Evolutionary conservation across 2,888 invertebrate species (phyloP), one percentile per base, ranked within the genome.

Genomic region (Tridacna crocea): DNA sequence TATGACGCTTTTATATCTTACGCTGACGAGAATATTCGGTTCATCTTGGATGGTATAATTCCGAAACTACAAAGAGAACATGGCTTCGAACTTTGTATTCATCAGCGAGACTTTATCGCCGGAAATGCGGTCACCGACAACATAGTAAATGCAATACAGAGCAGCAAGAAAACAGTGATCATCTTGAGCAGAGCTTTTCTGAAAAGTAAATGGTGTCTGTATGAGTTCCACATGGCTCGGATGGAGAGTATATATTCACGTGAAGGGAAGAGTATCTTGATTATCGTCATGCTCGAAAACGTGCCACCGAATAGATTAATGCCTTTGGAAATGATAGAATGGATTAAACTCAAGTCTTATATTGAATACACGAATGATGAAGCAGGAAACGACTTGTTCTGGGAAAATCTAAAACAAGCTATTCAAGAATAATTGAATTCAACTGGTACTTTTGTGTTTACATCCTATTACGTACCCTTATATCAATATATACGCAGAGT

Each of bases 221-320:
- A 87, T 63, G 91, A 91, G 77, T 86, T 90, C 24, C 83, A 88
- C 27, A 88, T 88, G 80, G 88, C 90, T 1, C 48, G 83, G 60
- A 84, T 88, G 87, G 88, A 88, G 65, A 83, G 84, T 70, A 83
- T 86, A 6, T 86, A 82, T 55, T 75, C 80, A 0, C 55, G 82
- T 46, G 68, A 68, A 13, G 68, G 68, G 6, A 46, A 47, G 19
- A 27, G 68, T 19, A 46, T n/a, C n/a, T 17, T 68, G 46, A 47
- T 68, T 19, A 47, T 68, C n/a, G 68, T 68, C 12, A 72, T 72
- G 58, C 51, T 72, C 10, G 51, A 55, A 24, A 26, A 22, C 51
- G 22, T 55, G 55, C 55, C 58, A 17, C 72, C 72, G 2, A 55
- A 55, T 24, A 55, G 24, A 8, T n/a, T 55, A 17, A 72, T 72